phyloP scores from a whole-genome alignment of 1,140 invertebrate species.

The Neelides sp. region DNA sequence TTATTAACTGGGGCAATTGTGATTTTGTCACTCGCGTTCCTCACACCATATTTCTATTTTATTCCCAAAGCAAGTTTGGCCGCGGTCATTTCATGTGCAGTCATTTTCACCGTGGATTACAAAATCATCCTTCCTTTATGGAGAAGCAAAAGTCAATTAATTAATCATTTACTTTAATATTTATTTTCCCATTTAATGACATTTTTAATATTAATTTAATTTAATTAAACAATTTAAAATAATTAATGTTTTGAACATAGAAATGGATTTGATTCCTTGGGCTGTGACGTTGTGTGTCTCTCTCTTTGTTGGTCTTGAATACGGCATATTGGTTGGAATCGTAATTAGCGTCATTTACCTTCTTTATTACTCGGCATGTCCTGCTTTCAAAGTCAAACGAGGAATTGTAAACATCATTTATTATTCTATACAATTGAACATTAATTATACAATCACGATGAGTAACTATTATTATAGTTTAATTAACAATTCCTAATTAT shows the following conservation, averaged over 20 bases:
- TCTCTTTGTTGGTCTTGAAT: constrained; percentile 68
- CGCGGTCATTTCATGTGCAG: constrained; percentile 68
- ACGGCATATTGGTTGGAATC: constrained; percentile 76
- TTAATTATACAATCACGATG: too few species aligned
- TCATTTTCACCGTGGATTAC: constrained; percentile 46
- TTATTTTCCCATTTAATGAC: too few species aligned
- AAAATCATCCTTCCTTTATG: constrained; percentile 62
- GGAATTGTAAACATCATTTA: neutral
- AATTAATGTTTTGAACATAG: constrained; percentile 33
- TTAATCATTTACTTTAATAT: too few species aligned
- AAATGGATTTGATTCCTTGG: constrained; percentile 59
- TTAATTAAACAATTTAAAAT: too few species aligned
- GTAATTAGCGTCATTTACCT: constrained; percentile 67
- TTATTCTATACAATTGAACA: too few species aligned
- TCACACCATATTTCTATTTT: constrained; percentile 68
- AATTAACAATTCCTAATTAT: too few species aligned
- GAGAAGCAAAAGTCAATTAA: constrained; percentile 66
- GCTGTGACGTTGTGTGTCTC: constrained; percentile 70
- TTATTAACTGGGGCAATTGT: constrained; percentile 70
- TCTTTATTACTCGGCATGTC: constrained; percentile 54
- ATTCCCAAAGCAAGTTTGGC: constrained; percentile 67
- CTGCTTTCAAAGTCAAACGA: neutral
- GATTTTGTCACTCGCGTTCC: constrained; percentile 58
- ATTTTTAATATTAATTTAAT: too few species aligned
- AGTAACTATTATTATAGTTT: too few species aligned